Evolutionary conservation across 2,888 invertebrate species (phyloP), one percentile per base, ranked within the genome.

Genomic region (Blera fallax): DNA sequence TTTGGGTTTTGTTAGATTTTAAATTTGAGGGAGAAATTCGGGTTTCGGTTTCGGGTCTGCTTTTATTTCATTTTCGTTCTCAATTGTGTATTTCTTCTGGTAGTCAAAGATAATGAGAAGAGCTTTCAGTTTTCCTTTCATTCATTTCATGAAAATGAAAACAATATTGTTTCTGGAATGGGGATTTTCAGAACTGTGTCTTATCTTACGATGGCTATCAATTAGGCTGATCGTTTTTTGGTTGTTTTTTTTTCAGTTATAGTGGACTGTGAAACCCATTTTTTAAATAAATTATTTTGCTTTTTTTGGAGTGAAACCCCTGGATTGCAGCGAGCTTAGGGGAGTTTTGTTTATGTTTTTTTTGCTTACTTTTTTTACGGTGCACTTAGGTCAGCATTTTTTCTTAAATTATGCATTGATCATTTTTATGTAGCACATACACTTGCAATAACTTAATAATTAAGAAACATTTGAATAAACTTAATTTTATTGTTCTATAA

Each of bases 161-260:
- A 56, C 45, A 70, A 64, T 72, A 56, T 70, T 70, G 27, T 48
- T 45, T 56, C 34, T 43, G 48, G 14, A 2, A 16, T 2, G 60
- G 77, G 69, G 45, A 37, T 78, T 78, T 78, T 29, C n/a, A 8
- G 24, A 64, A 32, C 27, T 43, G 34, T 27, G n/a, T 48, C 45
- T 78, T 70, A 78, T 70, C 78, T 32, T 16, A 29, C 16, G 43
- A 48, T 78, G 45, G 45, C 40, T 70, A 69, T 78, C 69, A 77
- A 50, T 50, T 40, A 52, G 52, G 60, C 10, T 52, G 69, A 69
- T 69, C 60, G 60, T 62, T 34, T 50, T 52, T 48, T 5, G 21
- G 48, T n/a, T n/a, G n/a, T n/a, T n/a, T 27, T 62, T 24, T 10
- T 43, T 43, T 10, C 1, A 62, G 16, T 29, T 8, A 16, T 11